phyloP scores from a whole-genome alignment of 2,113 vertebrate species.

The Hyaena hyaena region DNA sequence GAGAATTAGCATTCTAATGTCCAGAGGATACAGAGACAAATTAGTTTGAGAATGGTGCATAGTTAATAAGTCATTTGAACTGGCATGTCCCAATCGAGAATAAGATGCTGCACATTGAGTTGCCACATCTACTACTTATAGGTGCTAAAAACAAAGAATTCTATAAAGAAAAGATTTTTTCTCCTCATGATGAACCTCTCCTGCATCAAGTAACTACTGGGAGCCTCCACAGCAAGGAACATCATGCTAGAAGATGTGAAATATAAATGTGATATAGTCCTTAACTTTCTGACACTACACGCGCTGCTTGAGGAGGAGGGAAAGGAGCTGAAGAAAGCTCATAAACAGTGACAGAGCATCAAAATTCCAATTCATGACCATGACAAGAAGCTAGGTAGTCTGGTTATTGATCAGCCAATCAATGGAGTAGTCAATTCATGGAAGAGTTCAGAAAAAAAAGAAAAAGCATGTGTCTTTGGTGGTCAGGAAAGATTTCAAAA shows the following conservation, averaged over 20 bases:
- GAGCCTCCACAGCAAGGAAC: background rate
- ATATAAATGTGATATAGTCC: background rate
- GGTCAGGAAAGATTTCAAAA: background rate
- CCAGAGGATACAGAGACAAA: slow-evolving; percentile 62
- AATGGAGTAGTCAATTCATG: background rate
- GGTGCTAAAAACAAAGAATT: background rate
- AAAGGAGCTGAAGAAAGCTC: background rate
- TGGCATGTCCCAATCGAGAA: background rate
- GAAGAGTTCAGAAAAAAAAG: background rate
- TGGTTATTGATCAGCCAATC: background rate
- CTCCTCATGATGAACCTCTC: background rate
- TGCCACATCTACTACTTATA: background rate
- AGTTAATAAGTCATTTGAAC: slow-evolving; percentile 29
- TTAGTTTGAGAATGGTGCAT: background rate
- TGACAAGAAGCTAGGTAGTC: background rate
- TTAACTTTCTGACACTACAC: background rate
- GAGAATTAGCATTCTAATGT: slow-evolving; percentile 46
- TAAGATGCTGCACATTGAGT: background rate
- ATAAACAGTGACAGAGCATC: background rate
- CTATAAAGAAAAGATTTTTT: background rate
- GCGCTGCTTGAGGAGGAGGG: background rate
- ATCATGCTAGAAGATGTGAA: background rate
- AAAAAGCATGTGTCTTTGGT: background rate
- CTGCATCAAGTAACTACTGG: background rate
- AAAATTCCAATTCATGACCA: background rate